Percentiles rank a stretch among this genome's conserved stretches.
These are phyloP conservation scores for Nannoperca australis DNA, from an alignment of 2,797 vertebrate species.

Conservation along the genomic window DNA sequence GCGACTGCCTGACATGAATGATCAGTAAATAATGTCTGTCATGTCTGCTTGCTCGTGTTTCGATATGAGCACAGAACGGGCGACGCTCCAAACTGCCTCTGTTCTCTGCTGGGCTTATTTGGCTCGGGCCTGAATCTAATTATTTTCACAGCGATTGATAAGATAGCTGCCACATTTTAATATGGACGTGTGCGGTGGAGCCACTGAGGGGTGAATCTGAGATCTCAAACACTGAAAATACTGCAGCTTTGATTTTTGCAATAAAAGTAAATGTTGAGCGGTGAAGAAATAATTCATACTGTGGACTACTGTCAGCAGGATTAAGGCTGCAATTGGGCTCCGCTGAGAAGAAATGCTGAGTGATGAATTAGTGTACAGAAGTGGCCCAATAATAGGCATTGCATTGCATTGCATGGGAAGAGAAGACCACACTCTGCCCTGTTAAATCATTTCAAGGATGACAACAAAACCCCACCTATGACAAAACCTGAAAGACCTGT, in stretches of 20 bases:
- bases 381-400: not conserved
- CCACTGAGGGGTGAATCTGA: constrained; percentile 10
- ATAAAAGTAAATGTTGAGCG: not conserved
- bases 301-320: not conserved
- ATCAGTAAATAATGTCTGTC: constrained; percentile 35
- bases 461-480: not conserved
- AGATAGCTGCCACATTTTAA: constrained; percentile 39
- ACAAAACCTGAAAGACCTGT: constrained; percentile 19
- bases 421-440: not conserved
- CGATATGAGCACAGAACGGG: constrained; percentile 20
- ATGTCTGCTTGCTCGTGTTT: constrained; percentile 30
- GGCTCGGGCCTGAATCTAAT: constrained; percentile 47
- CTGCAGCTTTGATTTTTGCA: constrained; percentile 24
- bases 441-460: not conserved
- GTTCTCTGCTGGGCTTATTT: constrained; percentile 39
- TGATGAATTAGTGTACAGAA: not conserved
- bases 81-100: constrained; percentile 20
- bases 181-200: not conserved
- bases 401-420: not conserved
- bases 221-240: constrained; percentile 7
- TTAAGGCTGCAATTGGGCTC: not conserved
- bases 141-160: constrained; percentile 56
- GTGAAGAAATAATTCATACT: not conserved
- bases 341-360: constrained; percentile 4
- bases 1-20: constrained; percentile 15